Conservation (phyloP, 2,888 invertebrate species). For the Drosophila tanythrix region DNA sequence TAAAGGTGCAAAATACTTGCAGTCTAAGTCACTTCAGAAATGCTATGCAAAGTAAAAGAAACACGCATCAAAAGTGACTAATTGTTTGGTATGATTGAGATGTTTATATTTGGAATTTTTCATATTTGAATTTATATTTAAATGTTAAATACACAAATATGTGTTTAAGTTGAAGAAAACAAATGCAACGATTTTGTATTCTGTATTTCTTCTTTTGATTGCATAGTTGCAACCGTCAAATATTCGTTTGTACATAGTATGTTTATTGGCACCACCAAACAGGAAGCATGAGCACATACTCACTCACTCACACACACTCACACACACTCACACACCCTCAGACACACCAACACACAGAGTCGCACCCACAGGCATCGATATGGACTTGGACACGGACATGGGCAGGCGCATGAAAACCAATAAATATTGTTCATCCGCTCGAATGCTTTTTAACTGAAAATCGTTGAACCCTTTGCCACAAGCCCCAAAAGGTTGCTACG, state of each 20-base stretch:
- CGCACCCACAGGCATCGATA: background rate
- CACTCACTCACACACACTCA: background rate
- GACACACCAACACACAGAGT: background rate
- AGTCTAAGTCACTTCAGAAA: background rate
- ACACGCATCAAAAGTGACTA: background rate
- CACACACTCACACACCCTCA: constrained; percentile 1
- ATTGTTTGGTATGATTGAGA: background rate
- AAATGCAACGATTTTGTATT: constrained; percentile 1
- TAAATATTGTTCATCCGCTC: constrained; percentile 82
- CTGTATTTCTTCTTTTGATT: background rate
- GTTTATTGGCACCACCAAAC: constrained; percentile 36
- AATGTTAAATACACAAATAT: background rate
- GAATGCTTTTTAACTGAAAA: constrained; percentile 79
- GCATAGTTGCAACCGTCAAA: constrained; percentile 1
- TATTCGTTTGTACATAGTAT: constrained; percentile 7
- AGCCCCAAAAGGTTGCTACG: constrained; percentile 43
- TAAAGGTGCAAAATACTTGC: background rate
- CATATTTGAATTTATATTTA: background rate
- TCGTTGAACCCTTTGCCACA: constrained; percentile 73
- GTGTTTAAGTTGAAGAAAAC: background rate
- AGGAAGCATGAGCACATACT: constrained; percentile 32
- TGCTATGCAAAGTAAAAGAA: background rate
- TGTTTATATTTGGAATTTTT: background rate
- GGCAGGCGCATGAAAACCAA: constrained; percentile 73
- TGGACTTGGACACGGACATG: constrained; percentile 22